phyloP scores from a whole-genome alignment of 1,140 invertebrate genomes.

The Oncopeltus fasciatus region DNA sequence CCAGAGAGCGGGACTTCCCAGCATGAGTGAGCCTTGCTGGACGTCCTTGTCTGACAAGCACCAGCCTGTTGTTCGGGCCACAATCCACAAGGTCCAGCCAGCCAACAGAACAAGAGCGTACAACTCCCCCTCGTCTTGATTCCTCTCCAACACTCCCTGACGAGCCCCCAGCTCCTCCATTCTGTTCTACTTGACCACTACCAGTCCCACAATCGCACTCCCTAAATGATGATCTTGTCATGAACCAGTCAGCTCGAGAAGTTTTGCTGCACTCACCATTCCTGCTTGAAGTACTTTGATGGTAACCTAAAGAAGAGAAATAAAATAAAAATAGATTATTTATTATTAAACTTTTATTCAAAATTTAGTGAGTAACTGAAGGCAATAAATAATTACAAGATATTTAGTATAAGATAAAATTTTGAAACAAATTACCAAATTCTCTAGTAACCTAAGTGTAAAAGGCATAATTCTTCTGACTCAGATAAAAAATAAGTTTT shows the following conservation, averaged over 20 bases:
- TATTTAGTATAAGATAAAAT: too few species aligned
- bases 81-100: conserved; percentile 66
- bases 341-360: too few species aligned
- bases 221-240: conserved; percentile 23
- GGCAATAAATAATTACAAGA: too few species aligned
- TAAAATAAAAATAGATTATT: too few species aligned
- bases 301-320: conserved; percentile 1
- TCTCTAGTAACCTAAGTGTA: too few species aligned
- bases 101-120: conserved; percentile 64
- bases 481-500: too few species aligned
- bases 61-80: conserved; percentile 15
- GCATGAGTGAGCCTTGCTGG: conserved; percentile 51
- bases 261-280: conserved; percentile 7
- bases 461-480: too few species aligned
- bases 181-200: conserved; percentile 1
- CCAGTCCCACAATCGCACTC: conserved; percentile 22
- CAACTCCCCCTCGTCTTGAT: conserved; percentile 18
- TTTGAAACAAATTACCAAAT: too few species aligned
- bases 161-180: background rate
- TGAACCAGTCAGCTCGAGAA: conserved; percentile 21
- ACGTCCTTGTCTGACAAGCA: conserved; percentile 27
- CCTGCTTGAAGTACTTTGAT: background rate
- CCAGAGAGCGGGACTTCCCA: conserved; percentile 67
- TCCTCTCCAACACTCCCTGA: background rate
- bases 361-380: too few species aligned